Percentiles rank a stretch among this genome's conserved stretches.
Conservation (phyloP, 2,888 invertebrate species). For the Conops quadrifasciatus region DNA sequence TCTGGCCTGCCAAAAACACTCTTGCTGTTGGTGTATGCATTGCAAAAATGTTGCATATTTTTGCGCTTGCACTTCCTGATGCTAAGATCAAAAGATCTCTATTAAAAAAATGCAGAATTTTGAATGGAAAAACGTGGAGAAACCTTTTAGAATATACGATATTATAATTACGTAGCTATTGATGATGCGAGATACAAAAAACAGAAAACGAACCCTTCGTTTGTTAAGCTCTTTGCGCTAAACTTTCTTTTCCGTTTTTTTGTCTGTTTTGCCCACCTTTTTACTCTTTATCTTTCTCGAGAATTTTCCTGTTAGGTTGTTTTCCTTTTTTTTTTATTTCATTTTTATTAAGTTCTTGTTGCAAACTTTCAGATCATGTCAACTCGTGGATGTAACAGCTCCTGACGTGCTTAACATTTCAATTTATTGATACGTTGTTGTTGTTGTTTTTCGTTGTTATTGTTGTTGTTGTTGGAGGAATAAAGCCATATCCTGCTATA, state of each 20-base stretch:
- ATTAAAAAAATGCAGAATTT: too few relatives aligned
- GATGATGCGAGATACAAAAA: too few relatives aligned
- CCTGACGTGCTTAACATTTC: slow-evolving; percentile 7
- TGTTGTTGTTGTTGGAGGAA: neutral
- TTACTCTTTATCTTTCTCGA: neutral
- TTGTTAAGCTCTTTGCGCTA: too few relatives aligned
- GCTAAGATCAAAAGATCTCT: too few relatives aligned
- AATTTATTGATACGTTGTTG: neutral
- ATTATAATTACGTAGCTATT: too few relatives aligned
- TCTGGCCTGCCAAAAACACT: too few relatives aligned
- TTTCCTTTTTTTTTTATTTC: neutral
- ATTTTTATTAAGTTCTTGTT: neutral
- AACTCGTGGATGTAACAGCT: slow-evolving; percentile 18
- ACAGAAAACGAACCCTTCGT: too few relatives aligned
- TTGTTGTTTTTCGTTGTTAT: neutral
- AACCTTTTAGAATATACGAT: too few relatives aligned
- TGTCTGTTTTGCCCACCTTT: neutral
- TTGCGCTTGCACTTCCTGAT: neutral
- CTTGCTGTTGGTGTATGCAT: neutral
- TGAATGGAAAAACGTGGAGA: too few relatives aligned
- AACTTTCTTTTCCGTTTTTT: neutral
- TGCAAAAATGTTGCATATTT: slow-evolving; percentile 5
- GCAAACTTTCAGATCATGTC: neutral
- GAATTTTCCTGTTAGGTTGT: neutral
- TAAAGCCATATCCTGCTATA: neutral